phyloP scores from a whole-genome alignment of 2,113 vertebrate genomes.

The Equus przewalskii region DNA sequence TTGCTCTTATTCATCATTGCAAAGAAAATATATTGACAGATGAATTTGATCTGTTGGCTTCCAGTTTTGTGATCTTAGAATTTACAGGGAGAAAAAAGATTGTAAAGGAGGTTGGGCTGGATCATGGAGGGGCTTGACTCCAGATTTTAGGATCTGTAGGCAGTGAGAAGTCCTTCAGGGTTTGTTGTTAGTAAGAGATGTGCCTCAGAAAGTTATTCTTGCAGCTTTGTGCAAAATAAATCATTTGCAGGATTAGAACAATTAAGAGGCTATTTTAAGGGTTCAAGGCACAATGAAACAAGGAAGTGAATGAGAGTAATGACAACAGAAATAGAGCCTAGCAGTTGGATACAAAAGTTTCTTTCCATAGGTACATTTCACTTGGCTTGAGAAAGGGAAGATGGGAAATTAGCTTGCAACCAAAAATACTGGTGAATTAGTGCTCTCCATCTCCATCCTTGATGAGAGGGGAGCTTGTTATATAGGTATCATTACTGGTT shows the following conservation, averaged over 20 bases:
- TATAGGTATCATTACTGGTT: background rate
- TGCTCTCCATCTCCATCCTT: background rate
- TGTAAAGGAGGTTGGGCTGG: background rate
- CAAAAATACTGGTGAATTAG: background rate
- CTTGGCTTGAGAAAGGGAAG: background rate
- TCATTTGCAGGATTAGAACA: background rate
- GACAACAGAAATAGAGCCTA: background rate
- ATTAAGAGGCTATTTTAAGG: background rate
- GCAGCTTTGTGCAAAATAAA: background rate
- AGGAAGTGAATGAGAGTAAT: background rate
- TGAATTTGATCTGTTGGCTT: background rate
- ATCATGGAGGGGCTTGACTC: background rate
- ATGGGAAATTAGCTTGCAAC: background rate
- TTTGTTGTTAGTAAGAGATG: background rate
- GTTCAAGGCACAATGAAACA: background rate
- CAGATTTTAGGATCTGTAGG: background rate
- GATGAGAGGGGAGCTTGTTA: background rate
- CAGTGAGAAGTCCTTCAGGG: background rate
- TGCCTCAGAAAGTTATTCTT: slow-evolving; percentile 8
- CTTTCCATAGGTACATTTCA: background rate
- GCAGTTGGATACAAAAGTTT: background rate
- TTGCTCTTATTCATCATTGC: background rate
- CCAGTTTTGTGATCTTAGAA: background rate
- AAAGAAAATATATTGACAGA: background rate
- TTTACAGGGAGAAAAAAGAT: background rate